Percentiles rank a stretch among this genome's conserved stretches.
phyloP scores from a whole-genome alignment of 1,140 invertebrate species.

The Ooceraea biroi region DNA sequence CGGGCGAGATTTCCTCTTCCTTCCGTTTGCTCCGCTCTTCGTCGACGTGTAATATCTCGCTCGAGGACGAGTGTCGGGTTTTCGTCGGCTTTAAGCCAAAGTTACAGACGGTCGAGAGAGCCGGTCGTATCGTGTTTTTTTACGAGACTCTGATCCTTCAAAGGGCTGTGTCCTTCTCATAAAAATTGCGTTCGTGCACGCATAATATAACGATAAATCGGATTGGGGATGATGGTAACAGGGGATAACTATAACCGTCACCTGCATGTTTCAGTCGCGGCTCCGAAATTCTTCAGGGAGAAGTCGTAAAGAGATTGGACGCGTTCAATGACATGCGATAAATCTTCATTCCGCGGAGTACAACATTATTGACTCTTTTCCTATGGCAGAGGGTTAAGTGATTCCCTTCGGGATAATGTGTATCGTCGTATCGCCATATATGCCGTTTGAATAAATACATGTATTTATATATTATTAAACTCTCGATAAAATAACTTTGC shows the following conservation, averaged over 20 bases:
- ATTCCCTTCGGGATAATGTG: background rate
- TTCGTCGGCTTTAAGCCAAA: conserved; percentile 49
- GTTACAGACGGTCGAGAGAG: conserved; percentile 27
- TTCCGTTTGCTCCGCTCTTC: background rate
- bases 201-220: background rate
- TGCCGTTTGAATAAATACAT: background rate
- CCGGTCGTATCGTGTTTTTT: conserved; percentile 9
- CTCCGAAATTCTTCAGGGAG: background rate
- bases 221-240: background rate
- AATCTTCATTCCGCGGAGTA: conserved; percentile 42
- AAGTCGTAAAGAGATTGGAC: conserved; percentile 35
- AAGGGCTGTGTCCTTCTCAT: background rate
- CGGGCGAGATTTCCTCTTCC: background rate
- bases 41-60: conserved; percentile 29
- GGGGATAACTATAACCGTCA: background rate
- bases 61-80: conserved; percentile 17
- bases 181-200: no score
- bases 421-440: background rate
- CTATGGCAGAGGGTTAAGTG: conserved; percentile 20
- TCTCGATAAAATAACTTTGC: background rate
- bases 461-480: conserved; percentile 2
- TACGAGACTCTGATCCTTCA: background rate
- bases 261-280: background rate
- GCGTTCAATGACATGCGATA: conserved; percentile 15
- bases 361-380: conserved; percentile 27